Percentiles rank a stretch among this genome's conserved stretches.
Conservation (phyloP, 2,888 invertebrate species). For the Parasteatoda lunata region DNA sequence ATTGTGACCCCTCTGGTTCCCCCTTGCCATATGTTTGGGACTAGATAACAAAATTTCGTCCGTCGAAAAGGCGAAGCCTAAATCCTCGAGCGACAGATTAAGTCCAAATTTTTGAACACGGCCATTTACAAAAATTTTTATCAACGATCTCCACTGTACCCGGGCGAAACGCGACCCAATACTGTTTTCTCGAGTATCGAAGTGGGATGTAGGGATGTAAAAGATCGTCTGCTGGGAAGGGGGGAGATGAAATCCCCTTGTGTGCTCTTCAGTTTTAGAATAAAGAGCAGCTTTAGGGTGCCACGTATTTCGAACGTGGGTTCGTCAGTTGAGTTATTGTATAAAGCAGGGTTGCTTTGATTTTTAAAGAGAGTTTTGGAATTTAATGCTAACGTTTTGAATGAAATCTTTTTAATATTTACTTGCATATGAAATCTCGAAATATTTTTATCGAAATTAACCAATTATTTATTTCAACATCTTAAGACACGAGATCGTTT, state of each 20-base stretch:
- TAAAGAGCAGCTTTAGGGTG: constrained; percentile 63
- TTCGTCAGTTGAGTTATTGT: constrained; percentile 48
- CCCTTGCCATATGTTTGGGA: constrained; percentile 63
- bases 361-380: constrained; percentile 10
- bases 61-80: constrained; percentile 43
- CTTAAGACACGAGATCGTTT: too few relatives aligned
- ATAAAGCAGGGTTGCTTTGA: constrained; percentile 43
- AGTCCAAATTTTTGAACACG: constrained; percentile 67
- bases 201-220: constrained; percentile 6
- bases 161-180: constrained; percentile 49
- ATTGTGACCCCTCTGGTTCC: constrained; percentile 20
- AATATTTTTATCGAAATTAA: too few relatives aligned
- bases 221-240: constrained; percentile 23
- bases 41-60: constrained; percentile 66
- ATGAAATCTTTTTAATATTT: too few relatives aligned
- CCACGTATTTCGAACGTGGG: constrained; percentile 62
- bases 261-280: constrained; percentile 56
- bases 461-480: too few relatives aligned
- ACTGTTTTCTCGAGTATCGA: constrained; percentile 29
- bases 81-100: constrained; percentile 67
- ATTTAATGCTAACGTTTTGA: not conserved
- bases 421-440: too few relatives aligned
- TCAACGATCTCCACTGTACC: constrained; percentile 61
- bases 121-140: constrained; percentile 69
- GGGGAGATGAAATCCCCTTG: constrained; percentile 37